Evolutionary conservation across 1,140 invertebrate species (phyloP), one percentile per base, ranked within the genome.

Genomic region (Palaemon carinicauda): DNA sequence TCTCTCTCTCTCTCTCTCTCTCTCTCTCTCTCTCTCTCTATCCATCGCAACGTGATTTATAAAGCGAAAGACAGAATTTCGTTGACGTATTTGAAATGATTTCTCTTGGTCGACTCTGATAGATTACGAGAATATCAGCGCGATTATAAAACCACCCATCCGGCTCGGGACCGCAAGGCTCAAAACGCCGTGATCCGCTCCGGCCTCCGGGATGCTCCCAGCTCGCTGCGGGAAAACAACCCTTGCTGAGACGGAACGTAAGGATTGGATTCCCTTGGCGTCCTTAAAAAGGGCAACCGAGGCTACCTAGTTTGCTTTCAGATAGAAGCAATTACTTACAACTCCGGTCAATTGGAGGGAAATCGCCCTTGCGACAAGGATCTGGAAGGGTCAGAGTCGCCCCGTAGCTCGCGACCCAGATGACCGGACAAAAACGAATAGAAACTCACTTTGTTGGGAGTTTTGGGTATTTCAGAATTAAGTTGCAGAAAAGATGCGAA

Each of bases 241-340:
- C 60, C 21, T 31, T 41, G 12, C 7, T 4, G 0, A 15, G 75
- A 51, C 10, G 75, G 75, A 51, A 21, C 41, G 33, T 19, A 15
- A 17, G 33, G 74, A 12, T 19, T 31, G 29, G 21, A 10, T 5
- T 33, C 29, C 21, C 29, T 14, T 4, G 15, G 4, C 29, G 27
- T 5, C 7, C 7, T 3, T 5, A 5, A 69, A 80, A 80, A 79
- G 82, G 73, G 54, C 82, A 84, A 84, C 82, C 54, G 73, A 50
- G 82, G 82, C 82, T 77, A 84, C 82, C 82, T 84, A 84, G 82
- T 77, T 84, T 84, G 82, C 82, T 84, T 77, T 77, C 82, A 77
- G 82, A 84, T 84, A 84, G 82, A 84, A 84, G 82, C 82, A 84
- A 84, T 84, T 84, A 84, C 82, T 84, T 84, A 84, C 82, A 84